Evolutionary conservation across 2,888 invertebrate species (phyloP).

Genomic region (Lithophane semibrunnea): DNA sequence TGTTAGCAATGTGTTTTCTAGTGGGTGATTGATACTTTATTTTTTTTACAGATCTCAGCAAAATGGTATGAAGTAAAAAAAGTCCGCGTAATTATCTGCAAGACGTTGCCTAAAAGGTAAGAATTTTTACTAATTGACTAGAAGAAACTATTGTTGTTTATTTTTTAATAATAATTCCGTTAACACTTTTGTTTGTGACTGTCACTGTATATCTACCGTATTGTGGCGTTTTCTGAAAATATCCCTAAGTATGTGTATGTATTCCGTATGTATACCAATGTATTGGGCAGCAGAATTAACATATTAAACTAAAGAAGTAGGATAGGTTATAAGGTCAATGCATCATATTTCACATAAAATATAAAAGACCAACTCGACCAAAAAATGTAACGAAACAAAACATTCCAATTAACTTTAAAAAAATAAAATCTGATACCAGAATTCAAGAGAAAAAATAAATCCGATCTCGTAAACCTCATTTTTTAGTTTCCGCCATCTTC

Average conservation of each 20-base stretch:
- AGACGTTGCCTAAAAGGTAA: constrained; percentile 83
- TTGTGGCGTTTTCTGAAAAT: background rate
- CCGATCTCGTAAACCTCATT: constrained; percentile 45
- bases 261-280: background rate
- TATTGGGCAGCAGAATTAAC: background rate
- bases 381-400: background rate
- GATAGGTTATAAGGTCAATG: background rate
- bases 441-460: constrained; percentile 22
- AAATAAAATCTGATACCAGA: constrained; percentile 20
- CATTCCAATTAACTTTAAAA: constrained; percentile 17
- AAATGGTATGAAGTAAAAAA: constrained; percentile 83
- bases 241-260: background rate
- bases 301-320: background rate
- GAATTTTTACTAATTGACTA: constrained; percentile 36
- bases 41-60: constrained; percentile 83
- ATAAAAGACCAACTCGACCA: background rate
- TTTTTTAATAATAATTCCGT: background rate
- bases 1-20: background rate
- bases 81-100: constrained; percentile 66
- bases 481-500: constrained; percentile 71
- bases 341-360: constrained; percentile 16
- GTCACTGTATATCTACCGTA: background rate
- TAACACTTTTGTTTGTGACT: constrained; percentile 22
- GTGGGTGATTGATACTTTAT: background rate
- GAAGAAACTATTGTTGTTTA: background rate